Evolutionary conservation across 2,888 invertebrate species (phyloP).

Genomic region (Eristalis tenax): DNA sequence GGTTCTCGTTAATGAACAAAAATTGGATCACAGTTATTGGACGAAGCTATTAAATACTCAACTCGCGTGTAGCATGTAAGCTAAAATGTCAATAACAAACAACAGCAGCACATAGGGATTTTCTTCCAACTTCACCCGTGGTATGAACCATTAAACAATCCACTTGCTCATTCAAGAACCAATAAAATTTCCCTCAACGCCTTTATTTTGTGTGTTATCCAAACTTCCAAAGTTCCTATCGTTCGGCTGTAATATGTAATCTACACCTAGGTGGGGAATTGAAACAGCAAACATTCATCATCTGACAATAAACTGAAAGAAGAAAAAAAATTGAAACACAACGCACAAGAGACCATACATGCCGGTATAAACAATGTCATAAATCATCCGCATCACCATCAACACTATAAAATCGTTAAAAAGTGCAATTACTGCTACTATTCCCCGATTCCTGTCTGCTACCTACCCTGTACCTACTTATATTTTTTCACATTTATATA

Average conservation of each 20-base stretch:
- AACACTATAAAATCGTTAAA: constrained; percentile 46
- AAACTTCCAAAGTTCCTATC: background rate
- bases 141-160: background rate
- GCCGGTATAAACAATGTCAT: constrained; percentile 68
- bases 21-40: background rate
- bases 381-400: constrained; percentile 55
- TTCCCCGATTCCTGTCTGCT: constrained; percentile 34
- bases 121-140: background rate
- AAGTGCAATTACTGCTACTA: constrained; percentile 49
- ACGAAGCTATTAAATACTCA: background rate
- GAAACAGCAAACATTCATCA: constrained; percentile 34
- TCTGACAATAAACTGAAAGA: constrained; percentile 9
- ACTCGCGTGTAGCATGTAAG: background rate
- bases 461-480: constrained; percentile 20
- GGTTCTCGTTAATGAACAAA: background rate
- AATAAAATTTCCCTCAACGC: background rate
- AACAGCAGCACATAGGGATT: background rate
- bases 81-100: background rate
- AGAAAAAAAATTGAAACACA: constrained; percentile 1
- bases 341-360: constrained; percentile 16
- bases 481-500: constrained; percentile 43
- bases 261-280: constrained; percentile 46
- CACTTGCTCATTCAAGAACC: background rate
- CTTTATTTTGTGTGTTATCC: background rate
- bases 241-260: constrained; percentile 15